Conservation (phyloP, 2,888 invertebrate species). For the Morpho achilles region DNA sequence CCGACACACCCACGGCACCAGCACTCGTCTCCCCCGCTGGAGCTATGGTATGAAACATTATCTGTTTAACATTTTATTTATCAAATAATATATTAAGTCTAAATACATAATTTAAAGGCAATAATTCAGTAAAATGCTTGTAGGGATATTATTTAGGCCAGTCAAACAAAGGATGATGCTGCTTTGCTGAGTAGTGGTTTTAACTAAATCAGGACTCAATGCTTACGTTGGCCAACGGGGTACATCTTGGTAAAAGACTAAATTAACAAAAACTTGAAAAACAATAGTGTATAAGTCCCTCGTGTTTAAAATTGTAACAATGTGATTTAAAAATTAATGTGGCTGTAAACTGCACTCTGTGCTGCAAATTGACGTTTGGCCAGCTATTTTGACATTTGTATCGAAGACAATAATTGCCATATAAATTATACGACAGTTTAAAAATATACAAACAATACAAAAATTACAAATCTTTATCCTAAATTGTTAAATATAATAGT, state of each 20-base stretch:
- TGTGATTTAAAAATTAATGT: slow-evolving; percentile 47
- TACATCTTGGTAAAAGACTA: slow-evolving; percentile 57
- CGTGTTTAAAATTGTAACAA: slow-evolving; percentile 51
- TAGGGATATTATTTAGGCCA: slow-evolving; percentile 58
- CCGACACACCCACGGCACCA: slow-evolving; percentile 62
- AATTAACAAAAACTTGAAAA: slow-evolving; percentile 51
- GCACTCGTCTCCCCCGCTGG: slow-evolving; percentile 76
- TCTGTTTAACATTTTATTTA: slow-evolving; percentile 9
- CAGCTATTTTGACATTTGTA: slow-evolving; percentile 35
- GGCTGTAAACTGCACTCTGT: slow-evolving; percentile 41
- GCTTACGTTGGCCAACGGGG: slow-evolving; percentile 75
- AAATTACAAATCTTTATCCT: too few relatives aligned
- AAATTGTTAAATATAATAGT: too few relatives aligned
- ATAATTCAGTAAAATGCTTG: slow-evolving; percentile 21
- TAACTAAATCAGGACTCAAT: slow-evolving; percentile 29
- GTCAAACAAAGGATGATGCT: slow-evolving; percentile 67
- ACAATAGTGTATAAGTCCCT: slow-evolving; percentile 44
- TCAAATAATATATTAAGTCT: slow-evolving; percentile 13
- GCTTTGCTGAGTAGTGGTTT: slow-evolving; percentile 34
- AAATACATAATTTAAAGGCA: slow-evolving; percentile 14
- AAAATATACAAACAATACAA: too few relatives aligned
- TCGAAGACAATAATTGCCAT: slow-evolving; percentile 19
- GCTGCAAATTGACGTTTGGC: slow-evolving; percentile 41
- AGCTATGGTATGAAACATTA: slow-evolving; percentile 41
- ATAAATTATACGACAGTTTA: too few relatives aligned